Evolutionary conservation across 2,888 invertebrate species (phyloP).

Genomic region (Tribolium freemani): DNA sequence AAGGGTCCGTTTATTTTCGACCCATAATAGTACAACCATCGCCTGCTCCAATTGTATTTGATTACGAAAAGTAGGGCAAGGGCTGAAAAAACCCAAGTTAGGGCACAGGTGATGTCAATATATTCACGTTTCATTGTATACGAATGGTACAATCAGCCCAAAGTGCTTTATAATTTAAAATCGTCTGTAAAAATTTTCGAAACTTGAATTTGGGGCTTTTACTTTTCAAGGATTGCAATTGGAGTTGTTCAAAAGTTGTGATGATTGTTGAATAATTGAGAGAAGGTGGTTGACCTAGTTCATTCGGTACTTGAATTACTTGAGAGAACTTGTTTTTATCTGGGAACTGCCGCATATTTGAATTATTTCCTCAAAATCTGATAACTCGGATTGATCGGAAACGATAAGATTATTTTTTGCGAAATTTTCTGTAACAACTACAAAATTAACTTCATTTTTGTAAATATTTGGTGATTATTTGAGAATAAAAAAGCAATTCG

Average conservation of each 20-base stretch:
- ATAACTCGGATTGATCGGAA: too few relatives aligned
- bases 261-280: neutral
- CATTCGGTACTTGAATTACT: neutral
- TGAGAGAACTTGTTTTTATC: neutral
- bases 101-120: neutral
- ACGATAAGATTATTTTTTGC: too few relatives aligned
- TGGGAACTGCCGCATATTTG: neutral
- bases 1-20: slow-evolving; percentile 4
- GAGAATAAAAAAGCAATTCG: too few relatives aligned
- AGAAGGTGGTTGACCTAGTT: neutral
- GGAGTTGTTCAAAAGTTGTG: neutral
- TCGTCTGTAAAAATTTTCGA: neutral
- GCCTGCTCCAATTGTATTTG: neutral
- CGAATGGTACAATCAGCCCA: too few relatives aligned
- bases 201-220: neutral
- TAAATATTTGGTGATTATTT: too few relatives aligned
- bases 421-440: too few relatives aligned
- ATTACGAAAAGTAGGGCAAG: neutral
- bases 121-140: neutral
- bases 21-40: neutral
- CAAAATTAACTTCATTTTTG: too few relatives aligned
- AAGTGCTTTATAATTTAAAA: neutral
- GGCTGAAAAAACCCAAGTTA: neutral
- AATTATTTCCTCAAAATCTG: neutral
- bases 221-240: neutral